Evolutionary conservation across 2,113 vertebrate species (phyloP).

Genomic region (Argyrosomus japonicus): DNA sequence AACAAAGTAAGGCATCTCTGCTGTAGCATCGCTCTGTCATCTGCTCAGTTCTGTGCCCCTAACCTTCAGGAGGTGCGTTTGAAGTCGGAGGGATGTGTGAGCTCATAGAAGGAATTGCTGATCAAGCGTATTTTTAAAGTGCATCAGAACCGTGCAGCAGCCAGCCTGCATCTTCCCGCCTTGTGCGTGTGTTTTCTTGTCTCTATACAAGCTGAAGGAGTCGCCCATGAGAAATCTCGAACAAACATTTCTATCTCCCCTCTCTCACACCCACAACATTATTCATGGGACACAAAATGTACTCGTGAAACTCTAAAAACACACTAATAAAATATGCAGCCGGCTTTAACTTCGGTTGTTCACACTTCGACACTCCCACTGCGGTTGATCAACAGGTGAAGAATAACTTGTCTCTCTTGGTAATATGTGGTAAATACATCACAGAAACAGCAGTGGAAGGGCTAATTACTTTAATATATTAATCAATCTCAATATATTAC

Average conservation of each 20-base stretch:
- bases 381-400: slow-evolving; percentile 19
- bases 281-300: slow-evolving; percentile 31
- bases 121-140: slow-evolving; percentile 72
- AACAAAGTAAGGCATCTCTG: slow-evolving; percentile 35
- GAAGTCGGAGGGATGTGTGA: slow-evolving; percentile 62
- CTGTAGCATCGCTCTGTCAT: slow-evolving; percentile 36
- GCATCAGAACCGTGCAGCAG: slow-evolving; percentile 35
- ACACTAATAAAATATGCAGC: slow-evolving; percentile 12
- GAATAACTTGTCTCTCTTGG: not conserved
- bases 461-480: slow-evolving; percentile 18
- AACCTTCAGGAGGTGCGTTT: slow-evolving; percentile 60
- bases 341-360: slow-evolving; percentile 9
- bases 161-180: slow-evolving; percentile 23
- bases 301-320: slow-evolving; percentile 6
- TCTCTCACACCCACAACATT: slow-evolving; percentile 26
- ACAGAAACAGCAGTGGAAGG: slow-evolving; percentile 1
- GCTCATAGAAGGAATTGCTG: slow-evolving; percentile 66
- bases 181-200: slow-evolving; percentile 27
- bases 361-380: not conserved
- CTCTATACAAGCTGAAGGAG: slow-evolving; percentile 30
- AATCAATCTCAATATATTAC: slow-evolving; percentile 16
- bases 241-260: slow-evolving; percentile 42
- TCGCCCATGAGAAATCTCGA: slow-evolving; percentile 48
- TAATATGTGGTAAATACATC: slow-evolving; percentile 10
- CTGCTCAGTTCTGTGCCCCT: slow-evolving; percentile 24